A percentile compares a stretch with the other conserved stretches of the same genome.
Conservation (phyloP, 2,113 vertebrate genomes). For the Brienomyrus longianalis region DNA sequence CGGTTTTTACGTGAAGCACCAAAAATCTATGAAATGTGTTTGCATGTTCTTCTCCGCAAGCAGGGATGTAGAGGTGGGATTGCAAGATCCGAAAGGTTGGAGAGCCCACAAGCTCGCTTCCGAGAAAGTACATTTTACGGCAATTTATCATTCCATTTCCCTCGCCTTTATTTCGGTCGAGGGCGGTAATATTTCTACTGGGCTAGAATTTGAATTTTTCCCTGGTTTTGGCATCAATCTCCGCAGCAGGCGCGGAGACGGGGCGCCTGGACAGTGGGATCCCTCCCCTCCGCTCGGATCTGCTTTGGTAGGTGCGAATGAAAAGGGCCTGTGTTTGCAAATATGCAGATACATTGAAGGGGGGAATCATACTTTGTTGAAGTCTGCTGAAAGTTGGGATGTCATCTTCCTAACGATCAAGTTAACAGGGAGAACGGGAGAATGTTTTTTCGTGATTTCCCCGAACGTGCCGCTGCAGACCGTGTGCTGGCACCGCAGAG, state of each 20-base stretch:
- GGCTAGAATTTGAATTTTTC: constrained; percentile 45
- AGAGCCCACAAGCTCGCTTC: constrained; percentile 70
- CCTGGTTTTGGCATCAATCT: constrained; percentile 59
- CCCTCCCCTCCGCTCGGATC: constrained; percentile 64
- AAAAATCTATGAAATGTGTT: constrained; percentile 79
- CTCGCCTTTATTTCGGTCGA: constrained; percentile 42
- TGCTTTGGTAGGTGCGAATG: constrained; percentile 71
- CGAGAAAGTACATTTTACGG: constrained; percentile 65
- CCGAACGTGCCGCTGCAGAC: constrained; percentile 48
- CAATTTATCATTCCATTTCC: constrained; percentile 44
- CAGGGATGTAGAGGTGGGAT: constrained; percentile 86
- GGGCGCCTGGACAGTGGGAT: constrained; percentile 68
- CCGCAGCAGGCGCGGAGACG: constrained; percentile 60
- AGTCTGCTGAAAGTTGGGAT: constrained; percentile 71
- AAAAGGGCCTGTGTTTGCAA: constrained; percentile 60
- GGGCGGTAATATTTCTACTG: constrained; percentile 47
- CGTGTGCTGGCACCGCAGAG: constrained; percentile 53
- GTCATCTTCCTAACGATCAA: constrained; percentile 63
- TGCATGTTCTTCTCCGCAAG: constrained; percentile 73
- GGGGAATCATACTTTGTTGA: constrained; percentile 63
- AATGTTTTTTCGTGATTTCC: constrained; percentile 38
- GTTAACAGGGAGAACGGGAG: constrained; percentile 47
- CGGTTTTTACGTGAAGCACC: constrained; percentile 81
- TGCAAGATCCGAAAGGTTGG: constrained; percentile 67
- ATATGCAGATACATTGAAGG: constrained; percentile 64